Evolutionary conservation across 2,113 vertebrate genomes (phyloP).

Genomic region (Coregonus clupeaformis): DNA sequence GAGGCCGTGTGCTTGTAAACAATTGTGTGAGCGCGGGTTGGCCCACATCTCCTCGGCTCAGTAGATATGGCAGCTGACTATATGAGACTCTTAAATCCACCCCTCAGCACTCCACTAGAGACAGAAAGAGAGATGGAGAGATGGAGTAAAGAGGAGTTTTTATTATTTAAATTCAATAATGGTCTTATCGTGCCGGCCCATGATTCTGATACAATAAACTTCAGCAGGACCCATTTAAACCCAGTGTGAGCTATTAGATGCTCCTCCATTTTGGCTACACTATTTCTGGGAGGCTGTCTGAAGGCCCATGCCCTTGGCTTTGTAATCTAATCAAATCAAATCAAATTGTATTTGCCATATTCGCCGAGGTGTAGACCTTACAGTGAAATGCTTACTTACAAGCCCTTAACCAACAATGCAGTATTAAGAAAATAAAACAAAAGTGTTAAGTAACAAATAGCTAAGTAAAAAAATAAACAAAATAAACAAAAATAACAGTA

Average conservation of each 20-base stretch:
- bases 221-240: not conserved
- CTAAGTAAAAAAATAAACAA: no score
- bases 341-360: no score
- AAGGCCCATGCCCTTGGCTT: no score
- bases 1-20: not conserved
- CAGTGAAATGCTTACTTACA: no score
- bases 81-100: not conserved
- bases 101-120: slow-evolving; percentile 1
- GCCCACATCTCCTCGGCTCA: not conserved
- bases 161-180: not conserved
- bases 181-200: no score
- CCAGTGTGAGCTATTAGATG: not conserved
- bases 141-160: slow-evolving; percentile 1
- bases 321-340: no score
- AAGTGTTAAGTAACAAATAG: no score
- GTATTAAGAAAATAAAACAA: no score
- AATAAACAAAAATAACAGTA: no score
- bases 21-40: not conserved
- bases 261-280: not conserved
- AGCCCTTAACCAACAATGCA: no score
- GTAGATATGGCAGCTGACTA: slow-evolving; percentile 21
- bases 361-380: no score
- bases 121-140: not conserved
- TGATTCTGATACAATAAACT: not conserved
- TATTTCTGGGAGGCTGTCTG: not conserved